Evolutionary conservation across 2,113 vertebrate species (phyloP).

Genomic region (Tonatia bakeri): DNA sequence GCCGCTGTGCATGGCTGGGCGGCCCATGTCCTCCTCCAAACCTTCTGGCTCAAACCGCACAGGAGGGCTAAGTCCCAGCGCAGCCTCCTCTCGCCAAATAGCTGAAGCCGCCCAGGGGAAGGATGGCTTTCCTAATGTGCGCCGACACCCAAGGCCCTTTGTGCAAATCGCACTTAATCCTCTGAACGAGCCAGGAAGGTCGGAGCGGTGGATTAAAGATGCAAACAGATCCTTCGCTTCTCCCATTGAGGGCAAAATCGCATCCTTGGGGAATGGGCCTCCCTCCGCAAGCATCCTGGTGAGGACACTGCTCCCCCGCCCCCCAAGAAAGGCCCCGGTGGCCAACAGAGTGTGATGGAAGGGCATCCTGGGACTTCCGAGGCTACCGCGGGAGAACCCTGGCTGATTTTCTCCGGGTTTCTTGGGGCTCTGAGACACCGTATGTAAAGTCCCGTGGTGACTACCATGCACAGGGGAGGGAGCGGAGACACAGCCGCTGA

Average conservation of each 20-base stretch:
- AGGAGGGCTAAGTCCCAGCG: background rate
- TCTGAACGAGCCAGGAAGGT: constrained; percentile 1
- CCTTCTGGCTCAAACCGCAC: background rate
- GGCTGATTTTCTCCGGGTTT: background rate
- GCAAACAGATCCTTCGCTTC: background rate
- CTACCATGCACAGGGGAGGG: background rate
- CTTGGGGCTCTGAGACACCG: background rate
- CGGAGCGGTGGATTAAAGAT: constrained; percentile 17
- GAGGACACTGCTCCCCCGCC: no score
- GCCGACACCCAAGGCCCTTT: background rate
- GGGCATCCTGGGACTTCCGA: background rate
- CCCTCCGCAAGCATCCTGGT: fast-evolving
- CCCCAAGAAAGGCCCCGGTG: background rate
- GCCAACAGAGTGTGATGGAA: background rate
- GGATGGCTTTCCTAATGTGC: background rate
- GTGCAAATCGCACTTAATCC: constrained; percentile 6
- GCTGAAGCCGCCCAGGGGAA: background rate
- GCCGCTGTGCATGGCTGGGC: background rate
- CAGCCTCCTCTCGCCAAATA: background rate
- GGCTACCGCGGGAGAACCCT: no score
- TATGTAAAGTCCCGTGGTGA: fast-evolving
- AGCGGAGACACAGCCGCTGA: fast-evolving
- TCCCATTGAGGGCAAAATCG: background rate
- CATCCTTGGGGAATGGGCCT: background rate
- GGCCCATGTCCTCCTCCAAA: background rate